Base-by-base conservation (phyloP, 53 echinoderm and acorn worm species). In the Arbacia lixula region DNA sequence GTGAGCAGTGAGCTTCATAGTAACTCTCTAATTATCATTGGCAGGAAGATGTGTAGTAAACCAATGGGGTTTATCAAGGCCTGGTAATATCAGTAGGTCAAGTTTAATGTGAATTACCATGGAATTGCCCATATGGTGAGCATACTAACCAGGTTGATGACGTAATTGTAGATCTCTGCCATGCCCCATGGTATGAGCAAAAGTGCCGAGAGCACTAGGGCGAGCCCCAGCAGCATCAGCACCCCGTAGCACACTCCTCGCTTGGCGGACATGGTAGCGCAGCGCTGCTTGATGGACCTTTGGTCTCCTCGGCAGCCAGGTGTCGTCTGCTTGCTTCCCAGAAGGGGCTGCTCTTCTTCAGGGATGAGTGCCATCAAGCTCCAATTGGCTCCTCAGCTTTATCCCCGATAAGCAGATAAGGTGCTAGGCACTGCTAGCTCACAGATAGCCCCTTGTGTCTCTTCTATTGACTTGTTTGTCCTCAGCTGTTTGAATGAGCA, bases 161-260 rank as follows among this genome's bases (percentile, higher is more conserved):
- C 82, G 40, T 46, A 81, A 28, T 29, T 42, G 65, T 81, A 81
- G 62, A 81, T 29, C 17, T 40, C 82, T 5, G 63, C 22, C 82
- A 81, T 81, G 26, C 42, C 30, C 1, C 32, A 63, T 0, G 82
- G 82, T 19, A 81, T 34, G 16, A 36, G 30, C 19, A 81, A 8
- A 19, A 81, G 49, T 1, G 17, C 50, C 1, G 32, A 27, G 17
- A 79, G 28, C 17, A 64, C 50, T 10, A 81, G 82, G 16, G 40
- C 43, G 6, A 81, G 36, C 9, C 41, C 63, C 36, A 81, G 64
- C 5, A 81, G 2, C 1, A 81, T 31, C 30, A 81, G 82, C 10
- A 81, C 41, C 3, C 21, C 32, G 33, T 81, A 63, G 17, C 82
- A 81, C 43, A 63, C 82, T 30, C 19, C 40, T 1, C 82, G 64